These are phyloP conservation scores for Macroramphosus scolopax DNA, from an alignment of 2,797 vertebrate species.

Conservation along the genomic window DNA sequence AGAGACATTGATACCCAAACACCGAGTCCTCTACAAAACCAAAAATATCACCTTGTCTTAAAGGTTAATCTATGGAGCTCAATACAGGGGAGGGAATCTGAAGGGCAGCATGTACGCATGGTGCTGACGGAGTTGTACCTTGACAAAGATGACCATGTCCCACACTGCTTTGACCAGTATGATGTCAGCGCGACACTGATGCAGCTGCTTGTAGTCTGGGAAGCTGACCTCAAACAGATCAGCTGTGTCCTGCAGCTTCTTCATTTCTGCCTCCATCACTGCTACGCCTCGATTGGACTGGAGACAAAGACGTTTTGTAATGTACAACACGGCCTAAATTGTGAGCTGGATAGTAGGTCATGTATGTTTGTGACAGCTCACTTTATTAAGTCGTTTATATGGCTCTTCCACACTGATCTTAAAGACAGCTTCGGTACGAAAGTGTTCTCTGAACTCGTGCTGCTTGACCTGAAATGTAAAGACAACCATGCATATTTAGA, in stretches of 20 bases:
- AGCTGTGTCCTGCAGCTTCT: slow-evolving; percentile 76
- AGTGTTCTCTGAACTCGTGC: slow-evolving; percentile 82
- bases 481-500: slow-evolving; percentile 5
- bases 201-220: slow-evolving; percentile 81
- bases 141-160: slow-evolving; percentile 81
- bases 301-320: slow-evolving; percentile 6
- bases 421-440: slow-evolving; percentile 77
- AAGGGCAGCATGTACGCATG: background rate
- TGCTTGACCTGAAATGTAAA: slow-evolving; percentile 78
- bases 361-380: slow-evolving; percentile 35
- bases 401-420: slow-evolving; percentile 69
- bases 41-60: background rate
- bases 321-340: too few species aligned
- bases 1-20: too few species aligned
- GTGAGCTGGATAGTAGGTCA: too few species aligned
- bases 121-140: slow-evolving; percentile 62
- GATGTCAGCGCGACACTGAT: slow-evolving; percentile 76
- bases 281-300: slow-evolving; percentile 72
- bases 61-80: too few species aligned
- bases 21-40: too few species aligned
- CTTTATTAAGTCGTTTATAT: slow-evolving; percentile 77
- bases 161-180: slow-evolving; percentile 80
- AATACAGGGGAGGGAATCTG: too few species aligned
- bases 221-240: slow-evolving; percentile 80
- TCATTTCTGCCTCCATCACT: slow-evolving; percentile 77